Evolutionary conservation across 92 coral and sea anemone genomes (phyloP), one percentile per base, ranked within the genome.

Genomic region (Parazoanthus swiftii): DNA sequence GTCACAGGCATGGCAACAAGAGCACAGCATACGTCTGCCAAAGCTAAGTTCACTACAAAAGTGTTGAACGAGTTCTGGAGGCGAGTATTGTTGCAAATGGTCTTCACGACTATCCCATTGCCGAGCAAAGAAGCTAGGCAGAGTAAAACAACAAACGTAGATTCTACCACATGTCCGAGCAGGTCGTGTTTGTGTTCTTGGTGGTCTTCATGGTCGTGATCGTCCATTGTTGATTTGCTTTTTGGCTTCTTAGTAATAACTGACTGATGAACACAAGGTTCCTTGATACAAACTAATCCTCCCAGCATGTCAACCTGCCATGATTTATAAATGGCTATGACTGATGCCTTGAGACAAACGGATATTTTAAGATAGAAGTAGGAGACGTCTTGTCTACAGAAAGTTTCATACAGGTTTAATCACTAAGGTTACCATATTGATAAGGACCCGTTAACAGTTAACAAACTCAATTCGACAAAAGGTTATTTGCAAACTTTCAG

Each of bases 21-120:
- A 3, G 87, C 78, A 35, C 87, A 70, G 46, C 79, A 84, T 70
- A 84, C 29, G 25, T 84, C 87, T 35, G n/a, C 87, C 13, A 71
- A n/a, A 8, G 87, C 87, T 36, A 84, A 74, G 25, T 84, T 84
- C n/a, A 84, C 67, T 18, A 84, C 87, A 48, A 84, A n/a, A 0
- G 50, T 21, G 35, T 81, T 81, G 56, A 81, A 81, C 15, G 85
- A 81, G 48, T 81, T 81, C 85, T 81, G 85, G 38, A 63, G 85
- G 74, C 46, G 74, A 13, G 85, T 81, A 8, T 81, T 81, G 54
- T n/a, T 42, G 26, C 59, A 81, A 38, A 81, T 81, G 6, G 85
- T 42, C 74, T 58, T 63, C 0, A 81, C 20, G 18, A 81, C 85
- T 7, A 81, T 38, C 10, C 74, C 33, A 42, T 63, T 81, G 48